Percentiles rank a stretch among this genome's conserved stretches.
Conservation (phyloP, 2,113 vertebrate species). For the Leiothrix lutea region DNA sequence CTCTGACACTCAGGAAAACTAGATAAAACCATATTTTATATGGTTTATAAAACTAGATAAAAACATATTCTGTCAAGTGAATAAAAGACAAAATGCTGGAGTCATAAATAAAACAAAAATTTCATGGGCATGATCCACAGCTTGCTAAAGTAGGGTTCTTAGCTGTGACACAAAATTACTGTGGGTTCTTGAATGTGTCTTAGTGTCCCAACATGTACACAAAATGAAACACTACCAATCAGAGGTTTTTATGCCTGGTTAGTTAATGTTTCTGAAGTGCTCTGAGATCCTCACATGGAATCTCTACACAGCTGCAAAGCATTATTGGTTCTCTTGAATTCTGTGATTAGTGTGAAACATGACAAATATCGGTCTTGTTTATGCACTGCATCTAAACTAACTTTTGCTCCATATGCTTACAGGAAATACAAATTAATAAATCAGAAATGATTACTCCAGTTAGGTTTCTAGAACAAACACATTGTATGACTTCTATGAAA, state of each 20-base stretch:
- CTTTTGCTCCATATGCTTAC: neutral
- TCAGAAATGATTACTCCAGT: slow-evolving; percentile 5
- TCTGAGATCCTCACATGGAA: slow-evolving; percentile 15
- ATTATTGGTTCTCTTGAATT: slow-evolving; percentile 43
- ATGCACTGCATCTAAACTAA: slow-evolving; percentile 49
- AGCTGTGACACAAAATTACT: neutral
- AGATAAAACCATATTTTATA: neutral
- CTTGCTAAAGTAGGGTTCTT: neutral
- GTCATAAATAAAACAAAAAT: neutral
- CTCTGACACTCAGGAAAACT: neutral
- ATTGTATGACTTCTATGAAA: slow-evolving; percentile 15
- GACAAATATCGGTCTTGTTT: slow-evolving; percentile 47
- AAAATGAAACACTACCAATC: neutral
- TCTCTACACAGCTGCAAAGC: slow-evolving; percentile 43
- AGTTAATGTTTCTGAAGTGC: slow-evolving; percentile 31
- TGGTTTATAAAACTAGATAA: neutral
- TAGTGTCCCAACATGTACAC: neutral
- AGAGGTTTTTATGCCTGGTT: neutral
- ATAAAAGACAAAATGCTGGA: neutral
- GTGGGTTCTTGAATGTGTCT: neutral
- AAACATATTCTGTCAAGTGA: neutral
- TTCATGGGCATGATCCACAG: neutral
- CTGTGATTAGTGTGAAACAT: slow-evolving; percentile 25
- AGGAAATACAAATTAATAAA: slow-evolving; percentile 56
- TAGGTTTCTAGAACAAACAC: slow-evolving; percentile 32